Conservation (phyloP, 2,797 vertebrate species). For the Cirrhinus mrigala region DNA sequence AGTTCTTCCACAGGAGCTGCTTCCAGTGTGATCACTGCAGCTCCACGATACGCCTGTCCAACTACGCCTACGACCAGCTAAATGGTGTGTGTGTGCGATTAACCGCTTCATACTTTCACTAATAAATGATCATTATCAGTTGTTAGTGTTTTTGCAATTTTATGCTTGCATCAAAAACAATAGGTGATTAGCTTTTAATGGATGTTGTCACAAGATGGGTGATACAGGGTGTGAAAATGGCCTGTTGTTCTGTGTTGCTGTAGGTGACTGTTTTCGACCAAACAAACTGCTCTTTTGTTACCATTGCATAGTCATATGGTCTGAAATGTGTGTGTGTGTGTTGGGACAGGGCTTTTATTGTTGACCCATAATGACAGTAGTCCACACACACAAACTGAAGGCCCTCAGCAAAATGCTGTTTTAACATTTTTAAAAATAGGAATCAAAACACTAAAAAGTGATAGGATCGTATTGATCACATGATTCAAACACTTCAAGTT, state of each 20-base stretch:
- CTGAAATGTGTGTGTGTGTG: slow-evolving; percentile 80
- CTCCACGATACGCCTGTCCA: slow-evolving; percentile 81
- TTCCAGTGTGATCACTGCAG: slow-evolving; percentile 90
- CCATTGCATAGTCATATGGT: slow-evolving; percentile 76
- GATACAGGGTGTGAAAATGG: background rate
- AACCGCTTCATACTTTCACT: slow-evolving; percentile 10
- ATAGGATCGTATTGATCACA: slow-evolving; percentile 40
- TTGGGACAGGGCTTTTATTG: slow-evolving; percentile 81
- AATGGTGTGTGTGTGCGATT: slow-evolving; percentile 76
- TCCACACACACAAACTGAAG: slow-evolving; percentile 19
- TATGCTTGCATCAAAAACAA: background rate
- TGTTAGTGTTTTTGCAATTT: background rate
- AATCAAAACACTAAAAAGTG: slow-evolving; percentile 4
- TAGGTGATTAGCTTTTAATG: slow-evolving; percentile 8
- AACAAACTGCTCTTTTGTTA: slow-evolving; percentile 48
- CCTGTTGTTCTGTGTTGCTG: slow-evolving; percentile 30
- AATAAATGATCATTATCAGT: background rate
- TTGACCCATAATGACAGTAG: slow-evolving; percentile 65
- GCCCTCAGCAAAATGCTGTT: slow-evolving; percentile 9
- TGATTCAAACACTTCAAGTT: slow-evolving; percentile 20
- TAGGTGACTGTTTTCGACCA: slow-evolving; percentile 14
- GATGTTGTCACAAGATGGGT: slow-evolving; percentile 38
- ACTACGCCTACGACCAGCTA: slow-evolving; percentile 84
- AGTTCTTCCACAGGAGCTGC: slow-evolving; percentile 96
- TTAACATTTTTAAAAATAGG: background rate